phyloP scores from a whole-genome alignment of 2,888 invertebrate species.

The Lottia gigantea region DNA sequence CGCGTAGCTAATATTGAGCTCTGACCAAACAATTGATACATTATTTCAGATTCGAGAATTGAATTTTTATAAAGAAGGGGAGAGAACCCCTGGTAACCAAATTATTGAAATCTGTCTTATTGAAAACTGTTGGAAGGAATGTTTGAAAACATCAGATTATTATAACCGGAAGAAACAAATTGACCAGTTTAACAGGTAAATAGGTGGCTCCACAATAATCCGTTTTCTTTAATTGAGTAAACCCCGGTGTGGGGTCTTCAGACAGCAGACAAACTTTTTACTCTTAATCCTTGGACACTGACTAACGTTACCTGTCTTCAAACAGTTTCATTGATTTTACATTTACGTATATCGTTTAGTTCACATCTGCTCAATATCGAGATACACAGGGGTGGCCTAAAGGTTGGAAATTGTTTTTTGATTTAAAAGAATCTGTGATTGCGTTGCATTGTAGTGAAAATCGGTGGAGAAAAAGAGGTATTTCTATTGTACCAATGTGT shows the following conservation, averaged over 20 bases:
- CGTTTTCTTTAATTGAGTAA: too few species aligned
- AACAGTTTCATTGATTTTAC: too few species aligned
- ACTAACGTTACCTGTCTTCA: too few species aligned
- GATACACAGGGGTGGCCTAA: too few species aligned
- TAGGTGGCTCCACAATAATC: background rate
- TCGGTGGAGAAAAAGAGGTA: constrained; percentile 87
- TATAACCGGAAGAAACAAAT: constrained; percentile 49
- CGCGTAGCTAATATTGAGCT: too few species aligned
- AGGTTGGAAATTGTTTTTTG: too few species aligned
- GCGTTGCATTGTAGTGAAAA: constrained; percentile 74
- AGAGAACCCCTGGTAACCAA: constrained; percentile 84
- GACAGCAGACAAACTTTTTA: too few species aligned
- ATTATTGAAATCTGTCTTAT: constrained; percentile 32
- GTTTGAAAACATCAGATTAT: constrained; percentile 56
- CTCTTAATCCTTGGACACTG: too few species aligned
- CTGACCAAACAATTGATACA: too few species aligned
- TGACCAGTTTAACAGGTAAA: constrained; percentile 64
- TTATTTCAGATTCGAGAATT: constrained; percentile 72
- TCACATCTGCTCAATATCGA: too few species aligned
- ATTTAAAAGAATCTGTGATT: background rate
- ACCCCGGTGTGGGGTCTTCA: too few species aligned
- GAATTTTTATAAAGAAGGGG: constrained; percentile 86
- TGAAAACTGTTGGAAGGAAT: constrained; percentile 65
- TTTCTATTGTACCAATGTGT: constrained; percentile 84
- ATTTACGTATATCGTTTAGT: too few species aligned